Base-by-base conservation (phyloP, 1,140 invertebrate species). In the Eupeodes corollae region DNA sequence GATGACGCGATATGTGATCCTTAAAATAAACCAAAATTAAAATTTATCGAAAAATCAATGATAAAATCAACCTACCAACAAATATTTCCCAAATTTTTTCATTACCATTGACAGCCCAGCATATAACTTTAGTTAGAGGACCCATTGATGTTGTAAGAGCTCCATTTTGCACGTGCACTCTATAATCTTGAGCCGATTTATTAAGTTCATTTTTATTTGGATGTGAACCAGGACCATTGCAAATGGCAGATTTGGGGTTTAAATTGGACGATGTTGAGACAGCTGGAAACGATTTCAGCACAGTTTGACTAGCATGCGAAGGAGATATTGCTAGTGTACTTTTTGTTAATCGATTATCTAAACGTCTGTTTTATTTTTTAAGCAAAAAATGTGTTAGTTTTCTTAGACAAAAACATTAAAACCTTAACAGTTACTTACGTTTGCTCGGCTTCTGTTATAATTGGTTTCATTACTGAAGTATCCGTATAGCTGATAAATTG, bases 1-100 rank as follows among this genome's bases (percentile, higher is more conserved):
- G 65, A 60, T 48, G 61, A 68, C 8, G 61, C 55, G 34, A 68
- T 48, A 10, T 65, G 60, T 16, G 66, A 68, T 1, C 66, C 66
- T 18, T 53, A 45, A 37, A 57, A 55, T 42, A 56, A 52, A n/a
- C 60, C 56, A 52, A 54, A 59, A 35, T 30, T 35, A 12, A 0
- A 62, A 35, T 39, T 47, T 52, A 18, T 61, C 49, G 1, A 46
- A 34, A 35, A 13, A 8, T 18, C 16, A 26, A 5, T 18, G 9
- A 12, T 3, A 41, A 33, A 26, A n/a, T n/a, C n/a, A 15, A 47
- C 47, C 9, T 26, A 48, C 52, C 52, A 21, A 55, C 43, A 43
- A 47, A 48, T 9, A 46, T 52, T 49, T 56, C 52, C 55, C 55
- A 56, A 5, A 54, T 9, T 30, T 50, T 50, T 14, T 44, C 44